Conservation (phyloP, 2,888 invertebrate genomes). For the Patella ulyssiponensis region DNA sequence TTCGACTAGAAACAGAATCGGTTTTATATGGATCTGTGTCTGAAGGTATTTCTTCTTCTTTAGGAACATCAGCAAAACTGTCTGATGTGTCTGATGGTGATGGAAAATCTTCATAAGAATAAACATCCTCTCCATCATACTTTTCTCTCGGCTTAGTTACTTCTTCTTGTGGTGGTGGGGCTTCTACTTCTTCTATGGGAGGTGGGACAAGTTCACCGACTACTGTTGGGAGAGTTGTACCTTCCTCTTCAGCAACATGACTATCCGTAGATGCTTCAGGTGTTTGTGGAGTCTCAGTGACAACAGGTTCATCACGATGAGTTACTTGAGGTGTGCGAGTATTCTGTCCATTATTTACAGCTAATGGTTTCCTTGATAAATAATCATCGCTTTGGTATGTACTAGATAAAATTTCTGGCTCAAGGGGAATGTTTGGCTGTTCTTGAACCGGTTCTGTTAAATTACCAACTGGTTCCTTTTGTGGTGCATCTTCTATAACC, state of each 20-base stretch:
- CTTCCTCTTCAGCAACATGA: not conserved
- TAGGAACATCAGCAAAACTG: conserved; percentile 10
- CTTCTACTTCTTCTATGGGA: not conserved
- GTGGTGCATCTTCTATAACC: conserved; percentile 6
- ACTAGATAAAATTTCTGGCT: not conserved
- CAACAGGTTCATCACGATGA: conserved; percentile 17
- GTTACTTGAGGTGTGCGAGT: conserved; percentile 1
- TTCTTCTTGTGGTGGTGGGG: not conserved
- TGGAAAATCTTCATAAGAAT: conserved; percentile 16
- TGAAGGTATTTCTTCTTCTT: conserved; percentile 4
- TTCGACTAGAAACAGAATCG: conserved; percentile 33
- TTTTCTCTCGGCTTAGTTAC: not conserved
- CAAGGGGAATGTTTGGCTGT: not conserved
- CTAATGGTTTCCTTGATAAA: conserved; percentile 49
- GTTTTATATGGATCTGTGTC: conserved; percentile 33
- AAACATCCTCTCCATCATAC: not conserved
- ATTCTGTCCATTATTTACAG: conserved; percentile 34
- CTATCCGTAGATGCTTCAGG: not conserved
- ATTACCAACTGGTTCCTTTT: not conserved
- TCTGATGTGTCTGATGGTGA: conserved; percentile 16
- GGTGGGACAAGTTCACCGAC: conserved; percentile 3
- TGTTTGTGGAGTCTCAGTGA: not conserved
- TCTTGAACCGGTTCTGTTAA: not conserved
- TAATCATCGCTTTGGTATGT: conserved; percentile 44
- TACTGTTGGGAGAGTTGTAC: not conserved